These are phyloP conservation scores for Orchestia grillus DNA, from an alignment of 1,140 invertebrate species.

Conservation along the genomic window DNA sequence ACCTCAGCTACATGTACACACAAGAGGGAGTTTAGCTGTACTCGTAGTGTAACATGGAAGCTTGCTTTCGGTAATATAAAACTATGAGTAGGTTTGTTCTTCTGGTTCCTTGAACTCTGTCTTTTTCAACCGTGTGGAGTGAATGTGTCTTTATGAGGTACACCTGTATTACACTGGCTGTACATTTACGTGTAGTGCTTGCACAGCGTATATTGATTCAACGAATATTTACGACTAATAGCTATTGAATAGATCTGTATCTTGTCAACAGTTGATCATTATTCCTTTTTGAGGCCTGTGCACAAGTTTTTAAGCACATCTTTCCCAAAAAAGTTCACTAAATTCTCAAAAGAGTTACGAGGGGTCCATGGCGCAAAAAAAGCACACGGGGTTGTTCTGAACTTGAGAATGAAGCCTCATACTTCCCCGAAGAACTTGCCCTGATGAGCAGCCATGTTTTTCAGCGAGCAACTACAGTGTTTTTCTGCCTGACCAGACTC, in stretches of 20 bases:
- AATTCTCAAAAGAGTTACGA: neutral
- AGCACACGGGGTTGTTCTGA: neutral
- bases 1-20: too few relatives aligned
- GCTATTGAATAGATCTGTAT: neutral
- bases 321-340: neutral
- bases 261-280: neutral
- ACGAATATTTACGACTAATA: neutral
- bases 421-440: neutral
- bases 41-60: too few relatives aligned
- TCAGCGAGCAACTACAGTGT: neutral
- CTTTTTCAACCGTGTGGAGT: neutral
- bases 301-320: neutral
- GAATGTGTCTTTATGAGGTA: neutral
- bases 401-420: neutral
- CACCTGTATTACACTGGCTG: neutral
- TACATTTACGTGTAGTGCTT: neutral
- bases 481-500: neutral
- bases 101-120: neutral
- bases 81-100: neutral
- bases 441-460: neutral
- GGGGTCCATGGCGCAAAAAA: neutral
- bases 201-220: neutral
- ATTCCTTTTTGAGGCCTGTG: neutral
- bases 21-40: too few relatives aligned
- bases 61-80: too few relatives aligned